Evolutionary conservation across 2,797 vertebrate genomes (phyloP), one percentile per base, ranked within the genome.

Genomic region (Stomatorhinus walkeri): DNA sequence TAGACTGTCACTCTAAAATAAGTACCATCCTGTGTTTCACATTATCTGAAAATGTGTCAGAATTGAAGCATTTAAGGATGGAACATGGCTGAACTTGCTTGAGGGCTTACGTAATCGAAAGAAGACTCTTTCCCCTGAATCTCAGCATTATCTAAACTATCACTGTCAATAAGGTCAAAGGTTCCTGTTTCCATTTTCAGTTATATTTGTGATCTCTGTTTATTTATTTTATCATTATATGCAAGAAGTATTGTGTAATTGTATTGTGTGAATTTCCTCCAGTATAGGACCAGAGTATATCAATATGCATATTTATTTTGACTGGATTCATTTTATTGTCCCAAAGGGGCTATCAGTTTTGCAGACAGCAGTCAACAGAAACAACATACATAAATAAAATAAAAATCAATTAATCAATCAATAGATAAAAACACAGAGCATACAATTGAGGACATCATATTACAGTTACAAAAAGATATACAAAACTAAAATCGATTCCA

Each of bases 61-160:
- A 88, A 84, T 19, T 85, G 54, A 56, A 85, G 88, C 43, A 59
- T 22, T 52, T 89, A 61, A 59, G 24, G 40, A 10, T 49, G 52
- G 56, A 4, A 61, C 56, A 49, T 83, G 7, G 8, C 24, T 54
- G 76, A 56, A 40, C n/a, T 48, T 9, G 2, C 40, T 85, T 49
- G 56, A 85, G 24, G 59, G 6, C 16, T 85, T 76, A 83, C 16
- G 16, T 61, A 88, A 88, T 52, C n/a, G 10, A 54, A 48, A 28
- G 8, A 16, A 28, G 52, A 84, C n/a, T 43, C 9, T 52, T 14
- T 61, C 54, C 16, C 8, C 22, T 16, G 1, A 79, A 54, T 24
- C 24, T 61, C 32, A 87, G 85, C 19, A 8, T 36, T 51, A 46
- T 88, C 19, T 22, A 19, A 54, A 48, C 52, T 19, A 86, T 84